Evolutionary conservation across 2,797 vertebrate species (phyloP).

Genomic region (Neosilurus hyrtlii): DNA sequence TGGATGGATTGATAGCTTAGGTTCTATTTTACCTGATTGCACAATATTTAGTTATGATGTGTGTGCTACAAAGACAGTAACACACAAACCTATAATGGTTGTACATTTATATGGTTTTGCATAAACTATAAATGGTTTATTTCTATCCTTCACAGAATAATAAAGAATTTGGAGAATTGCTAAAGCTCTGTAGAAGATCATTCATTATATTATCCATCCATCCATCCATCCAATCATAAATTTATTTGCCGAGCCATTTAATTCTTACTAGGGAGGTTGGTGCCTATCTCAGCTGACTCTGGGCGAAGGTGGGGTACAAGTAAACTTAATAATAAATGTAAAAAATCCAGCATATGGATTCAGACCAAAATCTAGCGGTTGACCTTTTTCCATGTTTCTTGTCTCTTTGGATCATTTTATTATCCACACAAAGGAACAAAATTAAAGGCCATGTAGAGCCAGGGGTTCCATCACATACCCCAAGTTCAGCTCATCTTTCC

Average conservation of each 20-base stretch:
- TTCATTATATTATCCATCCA: too few relatives aligned
- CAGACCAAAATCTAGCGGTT: background rate
- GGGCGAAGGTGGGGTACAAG: too few relatives aligned
- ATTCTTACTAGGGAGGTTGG: too few relatives aligned
- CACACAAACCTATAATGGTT: conserved; percentile 16
- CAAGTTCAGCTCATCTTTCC: background rate
- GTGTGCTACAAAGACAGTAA: background rate
- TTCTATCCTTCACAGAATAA: background rate
- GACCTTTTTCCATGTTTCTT: background rate
- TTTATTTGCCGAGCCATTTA: too few relatives aligned
- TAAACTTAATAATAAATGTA: too few relatives aligned
- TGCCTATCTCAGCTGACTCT: too few relatives aligned
- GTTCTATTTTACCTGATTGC: background rate
- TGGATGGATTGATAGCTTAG: background rate
- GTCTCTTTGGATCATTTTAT: background rate
- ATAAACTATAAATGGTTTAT: too few relatives aligned
- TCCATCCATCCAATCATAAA: too few relatives aligned
- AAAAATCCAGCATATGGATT: too few relatives aligned
- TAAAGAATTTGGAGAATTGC: background rate
- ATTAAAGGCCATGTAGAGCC: too few relatives aligned
- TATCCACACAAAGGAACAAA: background rate
- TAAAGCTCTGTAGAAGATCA: background rate
- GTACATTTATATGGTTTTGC: conserved; percentile 4
- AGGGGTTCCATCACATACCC: background rate
- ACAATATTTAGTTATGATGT: background rate